A percentile compares a stretch with the other conserved stretches of the same genome.
phyloP scores from a whole-genome alignment of 2,113 vertebrate species.

The Martes martes region DNA sequence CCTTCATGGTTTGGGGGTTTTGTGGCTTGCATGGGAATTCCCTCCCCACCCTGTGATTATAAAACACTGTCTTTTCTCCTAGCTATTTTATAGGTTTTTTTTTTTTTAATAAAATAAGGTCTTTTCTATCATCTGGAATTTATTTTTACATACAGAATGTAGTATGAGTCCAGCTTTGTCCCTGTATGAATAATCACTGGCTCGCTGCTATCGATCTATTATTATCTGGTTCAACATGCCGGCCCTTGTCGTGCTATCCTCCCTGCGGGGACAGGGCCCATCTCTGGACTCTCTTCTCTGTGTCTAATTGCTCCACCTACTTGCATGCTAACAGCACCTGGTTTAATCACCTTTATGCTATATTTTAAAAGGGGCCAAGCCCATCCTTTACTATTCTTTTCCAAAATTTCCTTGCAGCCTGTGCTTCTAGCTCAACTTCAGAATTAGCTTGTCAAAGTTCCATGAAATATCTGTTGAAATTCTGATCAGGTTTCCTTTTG shows the following conservation, averaged over 20 bases:
- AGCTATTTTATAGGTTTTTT: not conserved
- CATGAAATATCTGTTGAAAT: not conserved
- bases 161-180: not conserved
- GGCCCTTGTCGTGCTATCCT: not conserved
- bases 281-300: not conserved
- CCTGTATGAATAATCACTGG: not conserved
- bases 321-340: not conserved
- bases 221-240: not conserved
- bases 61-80: not conserved
- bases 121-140: constrained; percentile 34
- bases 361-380: not conserved
- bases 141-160: not conserved
- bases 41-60: not conserved
- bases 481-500: not conserved
- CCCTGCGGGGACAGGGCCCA: not conserved
- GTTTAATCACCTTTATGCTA: constrained; percentile 3
- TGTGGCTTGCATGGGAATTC: constrained; percentile 25
- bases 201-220: not conserved
- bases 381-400: not conserved
- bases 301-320: not conserved
- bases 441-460: not conserved
- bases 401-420: not conserved
- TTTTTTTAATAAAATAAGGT: constrained; percentile 1
- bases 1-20: not conserved
- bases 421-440: not conserved